These are phyloP conservation scores for Trypoxylon attenuatum DNA, from an alignment of 2,888 invertebrate genomes.

Conservation along the genomic window DNA sequence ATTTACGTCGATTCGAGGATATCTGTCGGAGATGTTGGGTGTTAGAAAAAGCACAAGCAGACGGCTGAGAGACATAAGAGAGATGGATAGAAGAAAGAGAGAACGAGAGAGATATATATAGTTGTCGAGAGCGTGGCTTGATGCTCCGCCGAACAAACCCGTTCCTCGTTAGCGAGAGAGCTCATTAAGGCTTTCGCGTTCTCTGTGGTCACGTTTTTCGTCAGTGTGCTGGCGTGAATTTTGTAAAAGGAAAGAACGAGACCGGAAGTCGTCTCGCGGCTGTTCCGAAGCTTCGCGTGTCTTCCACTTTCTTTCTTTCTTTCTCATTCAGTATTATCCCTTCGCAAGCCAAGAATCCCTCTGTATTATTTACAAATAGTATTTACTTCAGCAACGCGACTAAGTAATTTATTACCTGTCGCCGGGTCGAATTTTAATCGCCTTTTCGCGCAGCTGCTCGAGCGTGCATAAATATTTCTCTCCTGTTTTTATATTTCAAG, in stretches of 20 bases:
- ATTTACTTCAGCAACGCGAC: background rate
- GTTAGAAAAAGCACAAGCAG: too few species aligned
- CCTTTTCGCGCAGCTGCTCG: background rate
- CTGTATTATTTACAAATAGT: background rate
- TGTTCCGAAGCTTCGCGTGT: background rate
- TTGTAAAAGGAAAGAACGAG: background rate
- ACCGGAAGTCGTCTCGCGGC: too few species aligned
- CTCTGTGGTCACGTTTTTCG: slow-evolving; percentile 33
- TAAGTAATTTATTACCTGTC: background rate
- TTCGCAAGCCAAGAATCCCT: too few species aligned
- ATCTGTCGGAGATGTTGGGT: too few species aligned
- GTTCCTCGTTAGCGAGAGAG: slow-evolving; percentile 37
- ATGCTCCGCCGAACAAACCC: slow-evolving; percentile 39
- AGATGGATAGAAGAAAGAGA: too few species aligned
- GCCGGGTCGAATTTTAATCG: background rate
- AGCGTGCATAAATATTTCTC: background rate
- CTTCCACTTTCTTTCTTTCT: too few species aligned
- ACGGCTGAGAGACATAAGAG: too few species aligned
- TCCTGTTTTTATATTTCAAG: background rate
- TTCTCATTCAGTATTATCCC: too few species aligned
- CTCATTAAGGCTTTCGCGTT: slow-evolving; percentile 46
- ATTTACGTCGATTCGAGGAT: slow-evolving; percentile 24
- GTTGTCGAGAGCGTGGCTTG: too few species aligned
- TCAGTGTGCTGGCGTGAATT: slow-evolving; percentile 12
- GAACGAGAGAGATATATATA: too few species aligned